Evolutionary conservation across 2,888 invertebrate genomes (phyloP), one percentile per base, ranked within the genome.

Genomic region (Apantesis nais): DNA sequence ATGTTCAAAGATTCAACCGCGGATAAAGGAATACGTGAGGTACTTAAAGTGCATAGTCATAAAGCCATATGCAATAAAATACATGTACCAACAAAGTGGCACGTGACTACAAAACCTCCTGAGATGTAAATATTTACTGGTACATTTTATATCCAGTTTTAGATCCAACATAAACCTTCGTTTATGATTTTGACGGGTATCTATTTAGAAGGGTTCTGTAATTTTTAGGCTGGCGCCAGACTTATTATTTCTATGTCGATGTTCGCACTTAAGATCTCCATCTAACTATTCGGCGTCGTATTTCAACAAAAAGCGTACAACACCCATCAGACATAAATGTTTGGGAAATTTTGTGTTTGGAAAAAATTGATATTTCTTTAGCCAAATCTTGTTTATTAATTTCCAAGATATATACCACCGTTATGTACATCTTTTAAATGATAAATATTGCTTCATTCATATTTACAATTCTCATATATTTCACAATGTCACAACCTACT

Each of bases 1-100:
- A 68, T 75, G 68, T 68, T 76, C 70, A 74, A 74, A 75, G 73
- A 78, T 79, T 71, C 73, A 68, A 61, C 67, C 61, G 63, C 55
- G 79, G 84, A 86, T 85, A 83, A 76, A 80, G 80, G 70, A 78
- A 84, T 87, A 88, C 83, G 86, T 85, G 85, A 82, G 82, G 83
- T 86, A 87, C 88, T 88, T 85, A 86, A 88, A 89, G 86, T 87
- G 86, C 85, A 85, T 78, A 83, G 78, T 84, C 89, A 87, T 93
- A 92, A 92, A 92, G 90, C 87, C 82, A 83, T 87, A 84, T 82
- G 86, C 87, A 89, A 91, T 93, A 92, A 93, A 93, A 90, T 75
- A 82, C 78, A 82, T 79, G 80, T 85, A 88, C 55, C 58, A 58
- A 58, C 84, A 84, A 81, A 84, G 82, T 76, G 78, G 86, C 88